Evolutionary conservation across 2,888 invertebrate genomes (phyloP).

Genomic region (Chloromyia formosa): DNA sequence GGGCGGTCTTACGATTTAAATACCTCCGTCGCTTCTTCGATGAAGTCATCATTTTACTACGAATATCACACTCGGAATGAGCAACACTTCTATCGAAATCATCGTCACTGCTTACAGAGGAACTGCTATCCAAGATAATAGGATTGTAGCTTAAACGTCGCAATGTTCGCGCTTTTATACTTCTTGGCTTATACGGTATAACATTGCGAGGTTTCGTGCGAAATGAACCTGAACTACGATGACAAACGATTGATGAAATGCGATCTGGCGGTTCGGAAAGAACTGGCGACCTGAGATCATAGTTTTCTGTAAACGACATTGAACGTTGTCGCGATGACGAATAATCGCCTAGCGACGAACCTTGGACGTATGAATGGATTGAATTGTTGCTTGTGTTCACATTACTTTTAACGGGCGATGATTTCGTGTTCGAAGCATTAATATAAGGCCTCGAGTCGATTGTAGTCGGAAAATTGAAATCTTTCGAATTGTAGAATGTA

Average conservation of each 20-base stretch:
- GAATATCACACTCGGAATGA: slow-evolving; percentile 68
- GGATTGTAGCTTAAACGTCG: slow-evolving; percentile 69
- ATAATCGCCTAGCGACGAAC: slow-evolving; percentile 52
- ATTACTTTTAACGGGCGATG: slow-evolving; percentile 59
- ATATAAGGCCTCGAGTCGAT: slow-evolving; percentile 53
- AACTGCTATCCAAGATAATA: slow-evolving; percentile 66
- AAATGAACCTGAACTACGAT: slow-evolving; percentile 52
- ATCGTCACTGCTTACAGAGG: slow-evolving; percentile 67
- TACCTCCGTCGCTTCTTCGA: slow-evolving; percentile 58
- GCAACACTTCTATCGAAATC: slow-evolving; percentile 64
- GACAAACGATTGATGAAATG: slow-evolving; percentile 46
- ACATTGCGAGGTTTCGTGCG: slow-evolving; percentile 51
- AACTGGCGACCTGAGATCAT: slow-evolving; percentile 60
- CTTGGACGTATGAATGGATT: slow-evolving; percentile 53
- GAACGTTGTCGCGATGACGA: slow-evolving; percentile 63
- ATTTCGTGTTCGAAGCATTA: slow-evolving; percentile 50
- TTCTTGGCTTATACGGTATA: slow-evolving; percentile 62
- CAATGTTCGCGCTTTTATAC: slow-evolving; percentile 67
- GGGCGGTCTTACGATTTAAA: slow-evolving; percentile 59
- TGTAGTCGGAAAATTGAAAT: slow-evolving; percentile 50
- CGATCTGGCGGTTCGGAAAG: slow-evolving; percentile 55
- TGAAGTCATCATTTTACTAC: slow-evolving; percentile 58
- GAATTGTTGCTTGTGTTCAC: slow-evolving; percentile 58
- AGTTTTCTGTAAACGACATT: slow-evolving; percentile 66
- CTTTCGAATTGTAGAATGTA: slow-evolving; percentile 55